Conservation (phyloP, 2,888 invertebrate species). For the Megastigmus dorsalis region DNA sequence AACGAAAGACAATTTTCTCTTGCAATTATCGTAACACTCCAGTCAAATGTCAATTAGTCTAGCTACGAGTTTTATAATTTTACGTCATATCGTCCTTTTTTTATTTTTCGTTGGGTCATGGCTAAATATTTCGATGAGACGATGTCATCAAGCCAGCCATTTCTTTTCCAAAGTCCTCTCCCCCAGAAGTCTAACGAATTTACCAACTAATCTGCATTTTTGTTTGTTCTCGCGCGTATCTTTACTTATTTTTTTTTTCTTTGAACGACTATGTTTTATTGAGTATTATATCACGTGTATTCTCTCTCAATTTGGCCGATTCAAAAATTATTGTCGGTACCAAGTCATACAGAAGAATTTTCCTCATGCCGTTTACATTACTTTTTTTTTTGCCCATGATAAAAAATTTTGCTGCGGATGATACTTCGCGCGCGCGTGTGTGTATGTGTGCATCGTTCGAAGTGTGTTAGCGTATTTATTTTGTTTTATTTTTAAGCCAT, state of each 20-base stretch:
- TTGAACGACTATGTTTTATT: constrained; percentile 36
- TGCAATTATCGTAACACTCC: constrained; percentile 55
- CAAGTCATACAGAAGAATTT: constrained; percentile 42
- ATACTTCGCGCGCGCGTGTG: constrained; percentile 13
- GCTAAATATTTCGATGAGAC: constrained; percentile 47
- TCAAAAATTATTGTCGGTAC: constrained; percentile 54
- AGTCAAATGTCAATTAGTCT: constrained; percentile 63
- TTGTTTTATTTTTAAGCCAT: constrained; percentile 14
- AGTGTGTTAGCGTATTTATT: neutral
- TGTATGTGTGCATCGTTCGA: neutral
- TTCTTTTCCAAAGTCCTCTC: constrained; percentile 34
- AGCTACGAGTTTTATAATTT: constrained; percentile 61
- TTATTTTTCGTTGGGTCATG: constrained; percentile 53
- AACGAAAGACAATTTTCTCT: constrained; percentile 50
- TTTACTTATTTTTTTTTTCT: too few relatives aligned
- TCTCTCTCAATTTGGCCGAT: constrained; percentile 51
- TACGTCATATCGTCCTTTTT: constrained; percentile 42
- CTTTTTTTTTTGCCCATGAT: constrained; percentile 16
- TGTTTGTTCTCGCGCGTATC: constrained; percentile 9
- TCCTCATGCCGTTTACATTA: constrained; percentile 8
- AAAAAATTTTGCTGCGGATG: constrained; percentile 11
- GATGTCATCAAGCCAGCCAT: constrained; percentile 53
- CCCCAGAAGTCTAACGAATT: constrained; percentile 28
- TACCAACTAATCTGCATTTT: constrained; percentile 10
- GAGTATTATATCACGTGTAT: constrained; percentile 49